phyloP scores from a whole-genome alignment of 2,113 vertebrate species.

The Manacus vitellinus region DNA sequence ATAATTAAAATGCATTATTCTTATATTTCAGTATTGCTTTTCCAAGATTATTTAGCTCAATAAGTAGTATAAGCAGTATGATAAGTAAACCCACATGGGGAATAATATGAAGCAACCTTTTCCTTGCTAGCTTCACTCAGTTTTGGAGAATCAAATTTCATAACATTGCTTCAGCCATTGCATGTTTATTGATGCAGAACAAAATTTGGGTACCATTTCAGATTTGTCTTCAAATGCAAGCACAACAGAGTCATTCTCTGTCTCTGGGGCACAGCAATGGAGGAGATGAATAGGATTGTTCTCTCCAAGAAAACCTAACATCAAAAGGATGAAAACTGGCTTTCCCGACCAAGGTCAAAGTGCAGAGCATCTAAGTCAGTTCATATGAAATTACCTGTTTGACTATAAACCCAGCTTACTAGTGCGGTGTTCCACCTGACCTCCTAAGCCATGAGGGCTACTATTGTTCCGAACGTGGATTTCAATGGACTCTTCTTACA shows the following conservation, averaged over 20 bases:
- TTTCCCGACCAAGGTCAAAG: neutral
- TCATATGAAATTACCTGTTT: neutral
- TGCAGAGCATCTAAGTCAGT: neutral
- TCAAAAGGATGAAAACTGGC: neutral
- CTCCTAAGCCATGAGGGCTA: neutral
- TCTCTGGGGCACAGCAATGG: neutral
- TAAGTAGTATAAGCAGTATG: neutral
- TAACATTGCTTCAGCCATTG: neutral
- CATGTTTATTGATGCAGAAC: neutral
- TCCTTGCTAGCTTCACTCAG: neutral
- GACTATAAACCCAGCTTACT: neutral
- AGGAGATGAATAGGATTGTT: neutral
- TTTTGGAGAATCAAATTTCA: neutral
- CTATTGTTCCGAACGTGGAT: rapidly evolving
- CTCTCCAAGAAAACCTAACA: neutral
- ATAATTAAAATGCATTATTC: neutral
- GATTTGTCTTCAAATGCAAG: neutral
- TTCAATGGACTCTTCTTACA: neutral
- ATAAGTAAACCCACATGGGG: neutral
- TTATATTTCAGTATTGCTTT: neutral
- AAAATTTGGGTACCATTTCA: neutral
- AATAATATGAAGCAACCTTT: neutral
- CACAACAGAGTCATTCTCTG: neutral
- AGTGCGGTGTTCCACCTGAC: neutral
- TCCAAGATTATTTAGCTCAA: neutral